Evolutionary conservation across 1,140 invertebrate species (phyloP).

Genomic region (Micrasema longulum): DNA sequence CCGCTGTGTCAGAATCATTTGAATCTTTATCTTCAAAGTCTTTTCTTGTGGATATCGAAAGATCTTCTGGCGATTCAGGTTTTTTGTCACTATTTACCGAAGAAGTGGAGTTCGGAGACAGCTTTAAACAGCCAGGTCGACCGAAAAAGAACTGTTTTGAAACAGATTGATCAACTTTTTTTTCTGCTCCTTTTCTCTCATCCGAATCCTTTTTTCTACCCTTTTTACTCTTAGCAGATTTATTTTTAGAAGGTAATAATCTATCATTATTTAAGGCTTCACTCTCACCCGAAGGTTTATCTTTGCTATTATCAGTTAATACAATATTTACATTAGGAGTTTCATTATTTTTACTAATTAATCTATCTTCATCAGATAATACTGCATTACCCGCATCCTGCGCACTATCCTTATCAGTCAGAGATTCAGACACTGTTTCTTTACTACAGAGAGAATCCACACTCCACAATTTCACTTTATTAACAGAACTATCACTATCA

Average conservation of each 20-base stretch:
- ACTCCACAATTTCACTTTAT: conserved; percentile 51
- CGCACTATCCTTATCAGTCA: conserved; percentile 45
- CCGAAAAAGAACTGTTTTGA: conserved; percentile 64
- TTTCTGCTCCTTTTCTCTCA: not conserved
- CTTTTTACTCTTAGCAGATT: conserved; percentile 20
- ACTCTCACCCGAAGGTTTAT: conserved; percentile 20
- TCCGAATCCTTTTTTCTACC: not conserved
- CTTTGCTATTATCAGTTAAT: conserved; percentile 4
- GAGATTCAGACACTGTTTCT: conserved; percentile 42
- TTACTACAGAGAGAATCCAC: conserved; percentile 50
- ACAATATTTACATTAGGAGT: conserved; percentile 36
- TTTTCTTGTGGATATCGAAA: conserved; percentile 18
- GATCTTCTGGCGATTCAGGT: conserved; percentile 24
- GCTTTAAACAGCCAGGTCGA: conserved; percentile 61
- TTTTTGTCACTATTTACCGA: conserved; percentile 3
- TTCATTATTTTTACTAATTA: conserved; percentile 47
- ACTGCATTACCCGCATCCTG: conserved; percentile 42
- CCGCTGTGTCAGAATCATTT: too few species aligned
- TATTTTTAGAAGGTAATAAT: conserved; percentile 5
- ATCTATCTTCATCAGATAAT: conserved; percentile 50
- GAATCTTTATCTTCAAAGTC: not conserved
- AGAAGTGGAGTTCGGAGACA: conserved; percentile 47
- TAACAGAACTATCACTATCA: conserved; percentile 40
- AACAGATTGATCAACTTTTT: conserved; percentile 24
- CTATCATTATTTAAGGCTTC: conserved; percentile 39